Evolutionary conservation across 2,888 invertebrate genomes (phyloP).

Genomic region (Amorpha juglandis): DNA sequence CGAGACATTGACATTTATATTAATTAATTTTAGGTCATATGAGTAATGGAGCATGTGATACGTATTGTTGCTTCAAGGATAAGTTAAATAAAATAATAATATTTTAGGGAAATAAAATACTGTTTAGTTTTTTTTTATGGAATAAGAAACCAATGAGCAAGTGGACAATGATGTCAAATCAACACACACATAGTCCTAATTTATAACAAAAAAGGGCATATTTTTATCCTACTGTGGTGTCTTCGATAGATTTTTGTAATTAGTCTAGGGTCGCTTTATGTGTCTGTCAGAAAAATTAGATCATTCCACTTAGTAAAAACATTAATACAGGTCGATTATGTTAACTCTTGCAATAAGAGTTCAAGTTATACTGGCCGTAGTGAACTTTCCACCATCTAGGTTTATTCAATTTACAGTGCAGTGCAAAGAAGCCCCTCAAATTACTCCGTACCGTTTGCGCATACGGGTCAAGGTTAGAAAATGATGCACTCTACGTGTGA

Average conservation of each 20-base stretch:
- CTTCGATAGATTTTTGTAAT: too few relatives aligned
- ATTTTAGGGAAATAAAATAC: too few relatives aligned
- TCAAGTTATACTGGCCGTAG: not conserved
- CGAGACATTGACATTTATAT: not conserved
- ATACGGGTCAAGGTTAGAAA: conserved; percentile 29
- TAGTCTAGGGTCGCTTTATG: too few relatives aligned
- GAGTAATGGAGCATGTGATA: not conserved
- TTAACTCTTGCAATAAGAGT: not conserved
- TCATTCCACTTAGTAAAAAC: too few relatives aligned
- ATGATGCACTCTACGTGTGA: conserved; percentile 8
- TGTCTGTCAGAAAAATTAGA: too few relatives aligned
- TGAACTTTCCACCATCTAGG: conserved; percentile 39
- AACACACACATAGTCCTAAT: too few relatives aligned
- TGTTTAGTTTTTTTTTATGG: too few relatives aligned
- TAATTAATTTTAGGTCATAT: conserved; percentile 6
- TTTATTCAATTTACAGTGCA: conserved; percentile 41
- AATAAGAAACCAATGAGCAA: too few relatives aligned
- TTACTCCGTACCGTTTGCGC: conserved; percentile 19
- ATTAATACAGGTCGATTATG: not conserved
- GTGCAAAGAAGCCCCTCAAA: conserved; percentile 34
- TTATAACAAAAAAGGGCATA: too few relatives aligned
- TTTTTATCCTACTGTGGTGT: too few relatives aligned
- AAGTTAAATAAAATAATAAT: not conserved
- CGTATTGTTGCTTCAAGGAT: not conserved
- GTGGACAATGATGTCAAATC: too few relatives aligned